Evolutionary conservation across 2,797 vertebrate genomes (phyloP), one percentile per base, ranked within the genome.

Genomic region (Diglossa cyanea): DNA sequence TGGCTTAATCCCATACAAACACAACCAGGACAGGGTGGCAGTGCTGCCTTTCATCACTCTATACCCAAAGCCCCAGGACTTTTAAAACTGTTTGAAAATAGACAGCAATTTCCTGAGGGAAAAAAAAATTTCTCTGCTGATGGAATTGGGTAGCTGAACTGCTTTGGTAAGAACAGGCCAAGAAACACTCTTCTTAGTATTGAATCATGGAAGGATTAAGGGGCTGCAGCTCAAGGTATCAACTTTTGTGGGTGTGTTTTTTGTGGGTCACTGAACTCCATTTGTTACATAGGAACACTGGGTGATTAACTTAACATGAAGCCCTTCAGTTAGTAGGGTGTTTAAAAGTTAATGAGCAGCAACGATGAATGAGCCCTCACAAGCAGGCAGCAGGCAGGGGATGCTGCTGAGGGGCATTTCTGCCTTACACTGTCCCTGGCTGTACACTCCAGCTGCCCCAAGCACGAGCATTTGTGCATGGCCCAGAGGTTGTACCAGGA

Each of bases 321-420:
- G 23, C 4, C 16, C 1, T 0, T 17, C 57, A 42, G 11, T 58
- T 58, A 58, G 44, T 6, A 75, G 11, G 13, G 13, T 2, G 1
- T n/a, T 78, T 74, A 17, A 35, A 81, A 80, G 13, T 54, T 91
- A 78, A 53, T 37, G 37, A 78, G 5, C 17, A 74, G 37, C 24
- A 61, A 9, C 14, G 26, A 13, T 2, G 18, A 62, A 8, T 23
- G 28, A 83, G 6, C 19, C 1, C 8, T 42, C 67, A 65, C 6
- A 65, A 75, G 60, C 7, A 37, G 14, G 20, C 10, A 58, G 13
- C 26, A 57, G 33, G 30, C 45, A 63, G 0, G 1, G 12, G 21
- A 40, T 42, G 40, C 18, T 72, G 20, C 33, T 44, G 75, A 63
- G 84, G 33, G 23, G 6, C 3, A 4, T 65, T 90, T 53, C 39